These are phyloP conservation scores for Apostichopus parvimensis DNA, from an alignment of 35 echinoderm and acorn worm genomes.

Conservation along the genomic window DNA sequence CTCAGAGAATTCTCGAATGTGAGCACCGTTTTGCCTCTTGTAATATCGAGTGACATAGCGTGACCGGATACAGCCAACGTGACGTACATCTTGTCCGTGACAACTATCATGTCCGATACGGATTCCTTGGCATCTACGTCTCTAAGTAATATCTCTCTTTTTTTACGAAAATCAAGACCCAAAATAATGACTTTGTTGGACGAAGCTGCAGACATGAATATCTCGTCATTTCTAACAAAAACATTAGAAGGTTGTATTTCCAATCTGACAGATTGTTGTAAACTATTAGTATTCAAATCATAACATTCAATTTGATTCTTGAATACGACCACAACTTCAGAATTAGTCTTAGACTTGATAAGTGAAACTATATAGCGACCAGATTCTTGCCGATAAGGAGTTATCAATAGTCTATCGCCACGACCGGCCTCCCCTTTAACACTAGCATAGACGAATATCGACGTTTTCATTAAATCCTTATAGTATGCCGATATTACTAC, in stretches of 20 bases:
- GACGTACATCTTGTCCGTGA: not conserved
- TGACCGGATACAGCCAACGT: not conserved
- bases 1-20: not conserved
- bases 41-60: not conserved
- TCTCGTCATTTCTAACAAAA: not conserved
- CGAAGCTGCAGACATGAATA: not conserved
- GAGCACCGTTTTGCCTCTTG: not conserved
- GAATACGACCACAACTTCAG: not conserved
- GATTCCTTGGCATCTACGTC: not conserved
- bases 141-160: not conserved
- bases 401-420: not conserved
- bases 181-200: not conserved
- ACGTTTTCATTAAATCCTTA: not conserved
- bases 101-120: not conserved
- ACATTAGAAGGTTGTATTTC: not conserved
- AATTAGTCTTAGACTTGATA: not conserved
- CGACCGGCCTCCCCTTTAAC: not conserved
- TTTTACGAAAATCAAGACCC: not conserved
- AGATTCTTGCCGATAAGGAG: not conserved
- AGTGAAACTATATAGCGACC: not conserved
- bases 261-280: not conserved
- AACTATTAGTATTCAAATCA: not conserved
- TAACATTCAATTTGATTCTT: not conserved
- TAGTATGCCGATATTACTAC: not conserved
- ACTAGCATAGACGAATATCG: not conserved